Evolutionary conservation across 2,888 invertebrate genomes (phyloP).

Genomic region (Margaritifera margaritifera): DNA sequence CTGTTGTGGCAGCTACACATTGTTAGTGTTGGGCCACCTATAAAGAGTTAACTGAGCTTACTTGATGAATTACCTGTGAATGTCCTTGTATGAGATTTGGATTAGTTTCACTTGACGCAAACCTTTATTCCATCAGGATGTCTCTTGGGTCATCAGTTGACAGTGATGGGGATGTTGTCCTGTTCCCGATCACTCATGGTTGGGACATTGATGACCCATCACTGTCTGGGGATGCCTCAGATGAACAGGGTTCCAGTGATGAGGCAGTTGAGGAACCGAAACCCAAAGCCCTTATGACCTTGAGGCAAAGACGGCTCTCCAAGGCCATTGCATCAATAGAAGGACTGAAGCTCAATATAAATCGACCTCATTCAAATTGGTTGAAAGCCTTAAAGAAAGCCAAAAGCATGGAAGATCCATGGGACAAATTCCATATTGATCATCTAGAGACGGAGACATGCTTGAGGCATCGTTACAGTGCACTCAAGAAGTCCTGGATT

Average conservation of each 20-base stretch:
- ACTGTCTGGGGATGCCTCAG: constrained; percentile 38
- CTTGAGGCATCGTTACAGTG: constrained; percentile 75
- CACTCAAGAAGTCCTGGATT: constrained; percentile 75
- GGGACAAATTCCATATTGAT: constrained; percentile 75
- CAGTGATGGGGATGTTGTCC: constrained; percentile 52
- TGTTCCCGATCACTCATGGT: constrained; percentile 59
- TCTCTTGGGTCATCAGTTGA: constrained; percentile 18
- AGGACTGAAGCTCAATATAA: constrained; percentile 28
- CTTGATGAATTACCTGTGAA: no score
- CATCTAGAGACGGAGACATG: constrained; percentile 73
- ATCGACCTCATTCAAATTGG: constrained; percentile 57
- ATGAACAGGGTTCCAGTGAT: constrained; percentile 38
- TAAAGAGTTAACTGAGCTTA: no score
- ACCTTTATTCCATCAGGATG: no score
- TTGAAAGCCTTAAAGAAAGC: constrained; percentile 59
- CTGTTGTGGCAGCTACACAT: no score
- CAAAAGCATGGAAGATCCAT: constrained; percentile 73
- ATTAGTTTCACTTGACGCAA: no score
- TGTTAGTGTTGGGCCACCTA: no score
- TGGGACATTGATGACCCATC: constrained; percentile 33
- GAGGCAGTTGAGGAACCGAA: constrained; percentile 20
- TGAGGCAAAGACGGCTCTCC: constrained; percentile 59
- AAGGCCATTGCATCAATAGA: constrained; percentile 45
- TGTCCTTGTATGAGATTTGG: no score
- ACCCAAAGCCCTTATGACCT: constrained; percentile 52